Percentiles rank a stretch among this genome's conserved stretches.
Evolutionary conservation across 2,113 vertebrate species (phyloP).

Genomic region (Laticauda laticaudata): DNA sequence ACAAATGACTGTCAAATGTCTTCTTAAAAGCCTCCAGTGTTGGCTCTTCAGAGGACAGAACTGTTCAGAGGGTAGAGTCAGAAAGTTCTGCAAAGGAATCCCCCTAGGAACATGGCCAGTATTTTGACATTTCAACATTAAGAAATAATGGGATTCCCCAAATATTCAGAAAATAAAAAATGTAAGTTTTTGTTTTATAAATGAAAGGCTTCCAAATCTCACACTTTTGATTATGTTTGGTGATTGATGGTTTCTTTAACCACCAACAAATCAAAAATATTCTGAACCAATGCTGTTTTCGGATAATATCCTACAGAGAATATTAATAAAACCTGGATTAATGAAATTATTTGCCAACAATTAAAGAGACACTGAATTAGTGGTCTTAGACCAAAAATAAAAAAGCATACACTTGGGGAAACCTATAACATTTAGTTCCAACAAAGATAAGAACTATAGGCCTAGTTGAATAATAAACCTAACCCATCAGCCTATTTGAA

Average conservation of each 20-base stretch:
- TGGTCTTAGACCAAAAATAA: too few relatives aligned
- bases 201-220: background rate
- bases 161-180: background rate
- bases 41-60: background rate
- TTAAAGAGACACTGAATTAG: background rate
- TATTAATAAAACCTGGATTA: background rate
- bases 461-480: too few relatives aligned
- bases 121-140: background rate
- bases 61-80: background rate
- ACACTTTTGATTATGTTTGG: background rate
- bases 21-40: too few relatives aligned
- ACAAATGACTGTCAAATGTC: too few relatives aligned
- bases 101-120: background rate
- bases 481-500: too few relatives aligned
- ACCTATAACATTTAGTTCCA: too few relatives aligned
- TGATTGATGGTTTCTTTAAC: background rate
- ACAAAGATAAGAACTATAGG: too few relatives aligned
- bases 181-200: background rate
- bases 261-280: background rate
- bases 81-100: background rate
- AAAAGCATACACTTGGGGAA: too few relatives aligned
- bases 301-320: background rate
- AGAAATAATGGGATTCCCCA: background rate
- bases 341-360: background rate
- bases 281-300: background rate